A percentile compares a stretch with the other conserved stretches of the same genome.
Evolutionary conservation across 2,888 invertebrate genomes (phyloP).

Genomic region (Trisateles emortualis): DNA sequence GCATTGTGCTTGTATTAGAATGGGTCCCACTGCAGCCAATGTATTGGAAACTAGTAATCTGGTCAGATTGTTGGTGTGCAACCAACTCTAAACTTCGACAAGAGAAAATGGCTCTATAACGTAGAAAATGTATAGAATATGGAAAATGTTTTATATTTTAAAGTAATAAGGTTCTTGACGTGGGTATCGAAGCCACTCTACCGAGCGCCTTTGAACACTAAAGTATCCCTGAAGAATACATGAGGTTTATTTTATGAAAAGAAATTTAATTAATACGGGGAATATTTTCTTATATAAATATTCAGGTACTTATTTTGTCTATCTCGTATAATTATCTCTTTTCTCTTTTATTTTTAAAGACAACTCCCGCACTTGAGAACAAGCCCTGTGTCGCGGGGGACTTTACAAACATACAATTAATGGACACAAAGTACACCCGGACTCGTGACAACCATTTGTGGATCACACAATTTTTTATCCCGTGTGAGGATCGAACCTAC

Average conservation of each 20-base stretch:
- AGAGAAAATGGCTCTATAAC: neutral
- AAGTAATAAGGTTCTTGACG: neutral
- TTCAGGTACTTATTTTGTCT: no score
- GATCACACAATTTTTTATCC: no score
- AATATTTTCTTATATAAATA: no score
- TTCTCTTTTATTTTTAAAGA: no score
- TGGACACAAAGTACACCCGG: no score
- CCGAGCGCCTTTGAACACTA: neutral
- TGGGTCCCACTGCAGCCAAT: conserved; percentile 8
- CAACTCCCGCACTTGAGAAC: no score
- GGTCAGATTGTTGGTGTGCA: conserved; percentile 22
- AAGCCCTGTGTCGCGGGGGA: no score
- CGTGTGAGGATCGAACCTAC: no score
- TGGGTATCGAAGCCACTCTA: neutral
- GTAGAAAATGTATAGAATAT: neutral
- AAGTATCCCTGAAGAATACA: neutral
- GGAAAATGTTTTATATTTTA: neutral
- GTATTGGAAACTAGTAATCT: conserved; percentile 28
- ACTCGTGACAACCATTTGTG: no score
- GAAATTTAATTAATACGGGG: neutral
- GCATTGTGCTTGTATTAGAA: conserved; percentile 5
- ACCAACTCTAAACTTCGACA: conserved; percentile 11
- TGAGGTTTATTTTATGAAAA: neutral
- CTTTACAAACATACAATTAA: no score
- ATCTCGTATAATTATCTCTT: no score